phyloP scores from a whole-genome alignment of 2,113 vertebrate species.

The Willisornis vidua region DNA sequence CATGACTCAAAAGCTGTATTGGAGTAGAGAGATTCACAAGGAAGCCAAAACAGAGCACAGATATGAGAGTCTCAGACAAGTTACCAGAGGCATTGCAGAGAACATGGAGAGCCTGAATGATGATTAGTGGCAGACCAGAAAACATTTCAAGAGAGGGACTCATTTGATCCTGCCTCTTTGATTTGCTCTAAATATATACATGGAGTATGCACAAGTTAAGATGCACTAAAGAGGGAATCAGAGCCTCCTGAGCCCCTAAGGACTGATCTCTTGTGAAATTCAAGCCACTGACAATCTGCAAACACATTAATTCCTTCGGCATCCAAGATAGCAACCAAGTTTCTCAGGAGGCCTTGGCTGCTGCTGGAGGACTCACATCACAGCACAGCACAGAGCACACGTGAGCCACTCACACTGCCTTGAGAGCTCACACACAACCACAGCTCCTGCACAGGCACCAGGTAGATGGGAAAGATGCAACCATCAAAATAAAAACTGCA shows the following conservation, averaged over 20 bases:
- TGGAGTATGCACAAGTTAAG: neutral
- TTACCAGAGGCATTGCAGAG: slow-evolving; percentile 1
- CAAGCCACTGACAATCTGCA: slow-evolving; percentile 23
- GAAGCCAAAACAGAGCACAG: slow-evolving; percentile 3
- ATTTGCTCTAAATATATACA: slow-evolving; percentile 7
- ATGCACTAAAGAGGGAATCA: neutral
- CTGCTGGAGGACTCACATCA: neutral
- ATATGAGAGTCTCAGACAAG: slow-evolving; percentile 8
- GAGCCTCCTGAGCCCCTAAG: slow-evolving; percentile 9
- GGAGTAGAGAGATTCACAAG: neutral
- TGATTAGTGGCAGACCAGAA: neutral
- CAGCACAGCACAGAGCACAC: neutral
- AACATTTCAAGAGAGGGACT: neutral
- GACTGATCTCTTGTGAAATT: slow-evolving; percentile 1
- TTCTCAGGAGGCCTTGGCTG: neutral
- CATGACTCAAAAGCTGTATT: neutral
- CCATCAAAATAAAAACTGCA: neutral
- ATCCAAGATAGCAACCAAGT: neutral
- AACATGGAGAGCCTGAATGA: neutral
- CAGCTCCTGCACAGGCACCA: neutral
- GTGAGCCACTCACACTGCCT: neutral
- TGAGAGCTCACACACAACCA: neutral
- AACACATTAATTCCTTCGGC: slow-evolving; percentile 5
- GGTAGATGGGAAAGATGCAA: neutral
- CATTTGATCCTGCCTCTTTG: slow-evolving; percentile 9